Evolutionary conservation across 2,113 vertebrate genomes (phyloP), one percentile per base, ranked within the genome.

Genomic region (Tursiops truncatus): DNA sequence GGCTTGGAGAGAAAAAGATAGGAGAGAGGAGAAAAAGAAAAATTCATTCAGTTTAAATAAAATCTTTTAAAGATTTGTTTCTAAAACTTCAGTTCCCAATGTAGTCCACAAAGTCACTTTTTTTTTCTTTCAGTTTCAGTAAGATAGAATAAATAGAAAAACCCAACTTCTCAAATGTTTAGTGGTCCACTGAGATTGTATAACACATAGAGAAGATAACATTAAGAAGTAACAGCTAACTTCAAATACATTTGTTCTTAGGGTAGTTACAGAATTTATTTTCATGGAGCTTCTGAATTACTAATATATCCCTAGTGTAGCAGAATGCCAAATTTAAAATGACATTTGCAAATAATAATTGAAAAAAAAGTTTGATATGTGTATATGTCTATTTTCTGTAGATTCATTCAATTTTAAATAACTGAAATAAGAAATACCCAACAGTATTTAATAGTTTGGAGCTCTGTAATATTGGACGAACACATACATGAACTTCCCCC

Each of bases 21-120:
- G n/a, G 23, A 50, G 2, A 6, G 5, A 70, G 5, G 10, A 77
- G 33, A 71, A 74, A 86, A 89, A 26, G 3, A 12, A 89, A 96
- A 67, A 91, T 62, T 5, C 23, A 88, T 96, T 90, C 68, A 73
- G 17, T 85, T 95, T 74, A 87, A 93, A 92, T 56, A 95, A 80
- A 96, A 79, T 74, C 14, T 80, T 92, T 91, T 60, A 2, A 89
- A 86, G 28, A 94, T 31, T 88, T 86, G 7, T 93, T 93, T 97
- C 70, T 87, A 95, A 96, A 81, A 88, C 44, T 95, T 92, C 17
- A 77, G 28, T 85, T 81, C 8, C 18, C 41, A 74, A 11, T 81
- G 23, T 41, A 47, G 12, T 68, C 50, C 21, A 31, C 20, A 86
- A 71, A 94, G 15, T 36, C 56, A 47, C 18, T 56, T 60, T 74